phyloP scores from a whole-genome alignment of 2,797 vertebrate genomes.

The Acipenser oxyrinchus region DNA sequence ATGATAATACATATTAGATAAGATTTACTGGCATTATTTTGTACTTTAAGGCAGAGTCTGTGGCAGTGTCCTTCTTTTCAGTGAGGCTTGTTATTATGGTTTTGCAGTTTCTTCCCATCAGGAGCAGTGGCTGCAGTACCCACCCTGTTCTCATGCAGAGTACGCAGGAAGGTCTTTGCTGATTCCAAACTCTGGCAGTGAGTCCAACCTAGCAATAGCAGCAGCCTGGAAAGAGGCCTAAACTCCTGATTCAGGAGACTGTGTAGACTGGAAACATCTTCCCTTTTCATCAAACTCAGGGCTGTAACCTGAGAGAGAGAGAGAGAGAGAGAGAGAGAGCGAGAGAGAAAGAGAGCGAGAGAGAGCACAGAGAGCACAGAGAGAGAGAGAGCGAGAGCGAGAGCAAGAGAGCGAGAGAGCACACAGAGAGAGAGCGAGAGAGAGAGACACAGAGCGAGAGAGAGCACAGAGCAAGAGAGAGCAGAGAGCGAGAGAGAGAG shows the following conservation, averaged over 20 bases:
- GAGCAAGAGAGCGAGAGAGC: neutral
- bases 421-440: neutral
- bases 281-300: conserved; percentile 75
- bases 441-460: no score
- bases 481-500: no score
- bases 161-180: conserved; percentile 67
- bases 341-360: neutral
- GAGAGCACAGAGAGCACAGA: no score
- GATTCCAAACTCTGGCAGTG: conserved; percentile 79
- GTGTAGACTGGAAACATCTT: conserved; percentile 71
- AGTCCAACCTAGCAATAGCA: conserved; percentile 88
- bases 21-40: no score
- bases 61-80: no score
- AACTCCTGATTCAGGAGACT: conserved; percentile 75
- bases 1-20: no score
- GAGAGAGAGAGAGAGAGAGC: neutral
- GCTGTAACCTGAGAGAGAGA: conserved; percentile 66
- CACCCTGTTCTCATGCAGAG: conserved; percentile 76
- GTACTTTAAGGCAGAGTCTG: no score
- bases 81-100: no score
- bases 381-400: neutral
- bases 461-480: no score
- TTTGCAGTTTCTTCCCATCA: no score
- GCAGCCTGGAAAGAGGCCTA: conserved; percentile 75
- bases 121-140: conserved; percentile 4